Evolutionary conservation across 2,113 vertebrate genomes (phyloP), one percentile per base, ranked within the genome.

Genomic region (Pipra filicauda): DNA sequence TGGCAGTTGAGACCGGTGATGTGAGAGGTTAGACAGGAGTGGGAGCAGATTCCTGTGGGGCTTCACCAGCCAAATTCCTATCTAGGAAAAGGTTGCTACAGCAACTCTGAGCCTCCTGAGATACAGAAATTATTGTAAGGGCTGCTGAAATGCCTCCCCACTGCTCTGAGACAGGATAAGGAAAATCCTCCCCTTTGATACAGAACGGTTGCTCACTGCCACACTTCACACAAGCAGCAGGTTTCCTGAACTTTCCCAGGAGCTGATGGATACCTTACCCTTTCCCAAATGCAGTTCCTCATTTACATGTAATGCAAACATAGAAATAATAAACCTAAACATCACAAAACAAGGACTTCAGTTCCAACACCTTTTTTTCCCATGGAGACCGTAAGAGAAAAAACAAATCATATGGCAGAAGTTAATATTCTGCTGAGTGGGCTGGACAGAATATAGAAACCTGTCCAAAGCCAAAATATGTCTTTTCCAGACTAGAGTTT

Each of bases 1-100:
- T 91, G 91, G 91, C 95, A 94, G 87, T 18, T 76, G 87, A 87
- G 62, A 52, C 49, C 0, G 62, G 84, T 95, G 96, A 96, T 96
- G 93, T 96, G 94, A 96, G 84, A 97, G 93, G 93, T 96, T 61
- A 83, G 80, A 58, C 31, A 13, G 87, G 84, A 95, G 94, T 52
- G 85, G 90, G 79, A 88, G 93, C 93, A 88, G 83, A 97, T 97
- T 97, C 88, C 95, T 93, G 70, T 84, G 70, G 92, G 93, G 85
- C 72, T 97, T 90, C 85, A 96, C 79, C 88, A 95, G 96, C 95
- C 96, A 96, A 96, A 96, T 91, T 96, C 92, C 88, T 91, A 72
- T 93, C 93, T 87, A 96, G 92, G 44, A 84, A 93, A 94, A 90
- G 95, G 95, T 93, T 96, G 93, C 96, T 95, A 96, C 95, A 95